Evolutionary conservation across 2,113 vertebrate genomes (phyloP).

Genomic region (Trichomycterus rosablanca): DNA sequence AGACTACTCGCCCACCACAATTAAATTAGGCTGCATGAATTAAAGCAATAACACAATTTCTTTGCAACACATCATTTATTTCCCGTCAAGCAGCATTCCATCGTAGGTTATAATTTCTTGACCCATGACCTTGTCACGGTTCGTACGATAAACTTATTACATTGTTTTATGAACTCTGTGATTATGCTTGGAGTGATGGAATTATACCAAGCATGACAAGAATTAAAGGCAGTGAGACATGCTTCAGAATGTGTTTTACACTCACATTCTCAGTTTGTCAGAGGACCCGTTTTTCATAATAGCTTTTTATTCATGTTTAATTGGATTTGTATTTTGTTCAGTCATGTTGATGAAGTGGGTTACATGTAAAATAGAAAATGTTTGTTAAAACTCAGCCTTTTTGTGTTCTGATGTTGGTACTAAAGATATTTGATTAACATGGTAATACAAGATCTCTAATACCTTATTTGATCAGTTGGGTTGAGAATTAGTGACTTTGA

Average conservation of each 20-base stretch:
- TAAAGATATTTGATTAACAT: too few relatives aligned
- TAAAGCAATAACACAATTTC: conserved; percentile 74
- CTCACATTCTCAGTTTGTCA: not conserved
- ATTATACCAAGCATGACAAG: conserved; percentile 57
- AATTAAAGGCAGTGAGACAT: conserved; percentile 56
- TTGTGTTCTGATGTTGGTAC: too few relatives aligned
- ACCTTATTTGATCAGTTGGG: too few relatives aligned
- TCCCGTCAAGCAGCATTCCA: conserved; percentile 61
- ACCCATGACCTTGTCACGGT: conserved; percentile 60
- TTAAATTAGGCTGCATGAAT: conserved; percentile 73
- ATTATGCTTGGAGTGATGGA: conserved; percentile 49
- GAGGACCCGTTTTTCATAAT: not conserved
- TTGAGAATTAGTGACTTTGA: too few relatives aligned
- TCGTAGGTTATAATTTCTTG: conserved; percentile 52
- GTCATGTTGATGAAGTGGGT: conserved; percentile 3
- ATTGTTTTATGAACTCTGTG: conserved; percentile 50
- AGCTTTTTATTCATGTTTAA: not conserved
- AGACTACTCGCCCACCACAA: conserved; percentile 59
- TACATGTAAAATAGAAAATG: too few relatives aligned
- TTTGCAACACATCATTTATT: conserved; percentile 72
- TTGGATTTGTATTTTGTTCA: conserved; percentile 1
- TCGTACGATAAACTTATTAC: conserved; percentile 62
- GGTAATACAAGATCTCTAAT: too few relatives aligned
- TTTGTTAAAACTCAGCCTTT: too few relatives aligned
- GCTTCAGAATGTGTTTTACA: conserved; percentile 23